phyloP scores from a whole-genome alignment of 1,140 invertebrate genomes.

The Aphaenogaster rudis region DNA sequence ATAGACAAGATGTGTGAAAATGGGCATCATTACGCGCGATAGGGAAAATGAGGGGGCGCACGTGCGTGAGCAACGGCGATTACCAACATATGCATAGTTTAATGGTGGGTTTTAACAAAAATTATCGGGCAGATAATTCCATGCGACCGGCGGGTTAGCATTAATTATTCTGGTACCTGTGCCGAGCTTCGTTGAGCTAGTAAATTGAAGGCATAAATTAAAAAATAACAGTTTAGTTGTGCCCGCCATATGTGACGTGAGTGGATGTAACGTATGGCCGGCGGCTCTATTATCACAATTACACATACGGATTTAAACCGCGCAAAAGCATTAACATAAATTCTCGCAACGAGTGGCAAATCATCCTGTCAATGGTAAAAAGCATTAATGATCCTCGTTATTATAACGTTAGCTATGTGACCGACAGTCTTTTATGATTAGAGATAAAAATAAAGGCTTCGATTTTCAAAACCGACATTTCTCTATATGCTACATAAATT shows the following conservation, averaged over 20 bases:
- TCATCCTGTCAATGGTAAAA: conserved; percentile 21
- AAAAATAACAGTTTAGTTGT: conserved; percentile 75
- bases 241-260: conserved; percentile 68
- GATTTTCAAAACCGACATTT: background rate
- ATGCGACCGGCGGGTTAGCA: conserved; percentile 68
- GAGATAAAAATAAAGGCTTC: background rate
- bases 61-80: conserved; percentile 73
- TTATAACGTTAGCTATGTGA: background rate
- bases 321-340: conserved; percentile 61
- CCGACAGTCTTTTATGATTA: background rate
- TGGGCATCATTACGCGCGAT: conserved; percentile 69
- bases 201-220: conserved; percentile 76
- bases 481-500: background rate
- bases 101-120: conserved; percentile 75
- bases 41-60: conserved; percentile 64
- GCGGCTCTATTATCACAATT: conserved; percentile 72
- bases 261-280: conserved; percentile 62
- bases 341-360: conserved; percentile 53
- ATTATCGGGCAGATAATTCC: conserved; percentile 75
- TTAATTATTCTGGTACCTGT: conserved; percentile 67
- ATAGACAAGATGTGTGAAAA: conserved; percentile 51
- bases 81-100: conserved; percentile 68
- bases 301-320: conserved; percentile 30
- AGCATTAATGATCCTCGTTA: conserved; percentile 15
- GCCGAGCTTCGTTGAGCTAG: conserved; percentile 68